Evolutionary conservation across 2,797 vertebrate species (phyloP).

Genomic region (Gallinago stenura): DNA sequence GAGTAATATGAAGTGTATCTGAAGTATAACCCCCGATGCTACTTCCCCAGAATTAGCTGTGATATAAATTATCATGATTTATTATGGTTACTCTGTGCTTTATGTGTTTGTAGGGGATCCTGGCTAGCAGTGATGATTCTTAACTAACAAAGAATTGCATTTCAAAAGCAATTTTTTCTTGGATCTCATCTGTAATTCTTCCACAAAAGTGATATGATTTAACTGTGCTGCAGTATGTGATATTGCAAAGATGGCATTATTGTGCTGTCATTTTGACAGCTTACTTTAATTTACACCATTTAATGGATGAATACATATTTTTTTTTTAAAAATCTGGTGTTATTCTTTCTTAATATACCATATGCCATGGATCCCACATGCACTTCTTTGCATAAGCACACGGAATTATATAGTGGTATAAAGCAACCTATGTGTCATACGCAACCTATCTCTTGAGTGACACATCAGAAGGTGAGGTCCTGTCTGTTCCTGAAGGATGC

Average conservation of each 20-base stretch:
- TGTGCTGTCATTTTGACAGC: conserved; percentile 76
- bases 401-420: conserved; percentile 21
- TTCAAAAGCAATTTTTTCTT: conserved; percentile 71
- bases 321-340: conserved; percentile 57
- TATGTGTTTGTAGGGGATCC: conserved; percentile 72
- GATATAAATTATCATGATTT: conserved; percentile 83
- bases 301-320: conserved; percentile 72
- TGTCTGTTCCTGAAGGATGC: conserved; percentile 16
- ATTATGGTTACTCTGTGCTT: conserved; percentile 71
- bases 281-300: conserved; percentile 80
- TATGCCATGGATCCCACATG: conserved; percentile 70
- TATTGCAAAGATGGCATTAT: conserved; percentile 77
- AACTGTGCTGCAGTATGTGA: conserved; percentile 63
- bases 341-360: conserved; percentile 76
- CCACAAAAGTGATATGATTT: conserved; percentile 71
- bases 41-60: conserved; percentile 77
- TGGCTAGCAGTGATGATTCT: conserved; percentile 72
- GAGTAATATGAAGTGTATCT: conserved; percentile 80
- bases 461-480: conserved; percentile 35
- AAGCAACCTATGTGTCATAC: conserved; percentile 63
- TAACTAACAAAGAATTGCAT: conserved; percentile 69
- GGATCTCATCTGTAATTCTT: conserved; percentile 74
- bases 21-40: conserved; percentile 75
- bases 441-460: conserved; percentile 42
- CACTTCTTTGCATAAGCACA: conserved; percentile 56